Conservation (phyloP, 2,888 invertebrate genomes). For the Tubulanus polymorphus region DNA sequence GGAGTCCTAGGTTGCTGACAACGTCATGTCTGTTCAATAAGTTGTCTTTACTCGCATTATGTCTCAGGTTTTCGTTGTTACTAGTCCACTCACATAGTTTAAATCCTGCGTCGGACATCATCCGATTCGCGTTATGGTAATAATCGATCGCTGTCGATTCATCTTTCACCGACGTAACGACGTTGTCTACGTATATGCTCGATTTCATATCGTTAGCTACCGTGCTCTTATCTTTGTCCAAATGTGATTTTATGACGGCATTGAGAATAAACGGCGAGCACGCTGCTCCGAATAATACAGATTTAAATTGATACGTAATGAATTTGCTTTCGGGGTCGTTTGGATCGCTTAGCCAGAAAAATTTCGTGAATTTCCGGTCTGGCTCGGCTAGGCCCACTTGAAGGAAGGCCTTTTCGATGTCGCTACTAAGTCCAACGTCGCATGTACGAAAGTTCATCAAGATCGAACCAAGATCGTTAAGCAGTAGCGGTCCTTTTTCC, state of each 20-base stretch:
- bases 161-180: constrained; percentile 2
- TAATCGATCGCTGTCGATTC: constrained; percentile 4
- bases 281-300: constrained; percentile 14
- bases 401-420: constrained; percentile 12
- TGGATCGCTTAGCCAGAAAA: constrained; percentile 17
- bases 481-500: too few species aligned
- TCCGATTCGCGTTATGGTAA: constrained; percentile 6
- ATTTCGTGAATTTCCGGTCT: constrained; percentile 16
- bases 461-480: constrained; percentile 18
- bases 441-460: constrained; percentile 17
- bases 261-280: constrained; percentile 11
- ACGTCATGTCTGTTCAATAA: neutral
- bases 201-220: constrained; percentile 1
- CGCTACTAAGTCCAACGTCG: constrained; percentile 5
- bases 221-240: neutral
- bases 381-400: constrained; percentile 10
- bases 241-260: constrained; percentile 17
- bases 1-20: constrained; percentile 8
- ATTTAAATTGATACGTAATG: constrained; percentile 10
- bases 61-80: neutral
- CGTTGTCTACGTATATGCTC: constrained; percentile 19
- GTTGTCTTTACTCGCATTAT: constrained; percentile 3
- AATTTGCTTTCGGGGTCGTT: constrained; percentile 13
- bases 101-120: constrained; percentile 13
- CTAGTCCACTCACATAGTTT: constrained; percentile 15